These are phyloP conservation scores for Rhinoptilus africanus DNA, from an alignment of 2,113 vertebrate species.

Conservation along the genomic window DNA sequence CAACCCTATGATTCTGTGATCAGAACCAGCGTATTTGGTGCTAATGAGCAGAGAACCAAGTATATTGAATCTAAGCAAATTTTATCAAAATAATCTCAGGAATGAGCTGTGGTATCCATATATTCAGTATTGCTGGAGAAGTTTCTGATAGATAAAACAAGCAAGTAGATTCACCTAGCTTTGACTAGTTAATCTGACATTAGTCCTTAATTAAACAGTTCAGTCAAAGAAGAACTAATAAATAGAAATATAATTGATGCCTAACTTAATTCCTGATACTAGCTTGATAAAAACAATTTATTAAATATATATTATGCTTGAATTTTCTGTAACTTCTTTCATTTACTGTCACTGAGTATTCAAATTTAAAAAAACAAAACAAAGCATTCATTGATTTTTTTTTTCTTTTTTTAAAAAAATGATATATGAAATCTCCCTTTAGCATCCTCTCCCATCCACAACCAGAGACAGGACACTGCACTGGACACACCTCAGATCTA, in stretches of 20 bases:
- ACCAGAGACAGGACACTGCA: neutral
- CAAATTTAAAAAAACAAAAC: neutral
- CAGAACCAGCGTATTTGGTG: neutral
- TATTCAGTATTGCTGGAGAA: neutral
- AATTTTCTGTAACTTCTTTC: neutral
- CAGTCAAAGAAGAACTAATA: neutral
- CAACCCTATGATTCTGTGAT: no score
- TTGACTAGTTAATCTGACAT: neutral
- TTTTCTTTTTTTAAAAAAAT: neutral
- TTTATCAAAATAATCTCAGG: neutral
- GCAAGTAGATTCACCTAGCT: neutral
- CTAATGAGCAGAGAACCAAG: neutral
- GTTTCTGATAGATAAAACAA: neutral
- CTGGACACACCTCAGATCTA: neutral
- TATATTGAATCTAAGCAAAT: neutral
- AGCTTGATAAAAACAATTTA: neutral
- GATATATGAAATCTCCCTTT: neutral
- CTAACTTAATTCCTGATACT: neutral
- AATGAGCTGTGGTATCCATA: neutral
- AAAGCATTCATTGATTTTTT: neutral
- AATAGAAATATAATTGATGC: neutral
- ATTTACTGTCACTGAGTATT: neutral
- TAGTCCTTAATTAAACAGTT: neutral
- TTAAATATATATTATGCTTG: neutral
- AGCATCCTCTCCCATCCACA: neutral